These are phyloP conservation scores for Tokudaia tokunoshimensis DNA, from an alignment of 2,797 vertebrate genomes.

Conservation along the genomic window DNA sequence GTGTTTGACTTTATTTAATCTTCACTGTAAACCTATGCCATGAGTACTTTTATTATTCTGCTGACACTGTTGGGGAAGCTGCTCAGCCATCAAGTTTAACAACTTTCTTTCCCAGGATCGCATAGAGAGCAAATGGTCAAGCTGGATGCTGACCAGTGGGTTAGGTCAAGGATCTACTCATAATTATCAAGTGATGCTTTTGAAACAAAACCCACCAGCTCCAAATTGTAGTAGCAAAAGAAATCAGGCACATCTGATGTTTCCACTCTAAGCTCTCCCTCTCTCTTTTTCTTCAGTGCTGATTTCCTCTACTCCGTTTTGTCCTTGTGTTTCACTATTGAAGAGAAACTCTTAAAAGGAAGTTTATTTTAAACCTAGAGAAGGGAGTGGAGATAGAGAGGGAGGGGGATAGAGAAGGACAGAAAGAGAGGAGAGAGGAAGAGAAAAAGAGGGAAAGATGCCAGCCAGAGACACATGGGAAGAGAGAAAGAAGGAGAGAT, in stretches of 20 bases:
- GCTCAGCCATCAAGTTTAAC: not conserved
- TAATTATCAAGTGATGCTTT: not conserved
- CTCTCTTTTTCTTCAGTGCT: not conserved
- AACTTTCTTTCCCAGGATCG: not conserved
- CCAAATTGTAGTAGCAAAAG: not conserved
- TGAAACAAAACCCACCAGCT: not conserved
- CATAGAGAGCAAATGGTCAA: not conserved
- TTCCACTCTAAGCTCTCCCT: not conserved
- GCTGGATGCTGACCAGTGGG: not conserved
- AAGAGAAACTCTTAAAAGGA: not conserved
- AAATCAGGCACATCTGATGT: not conserved
- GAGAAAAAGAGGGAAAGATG: no score
- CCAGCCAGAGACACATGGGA: no score
- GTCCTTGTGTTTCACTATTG: not conserved
- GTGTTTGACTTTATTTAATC: conserved; percentile 51
- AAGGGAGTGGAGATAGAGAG: not conserved
- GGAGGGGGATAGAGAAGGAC: not conserved
- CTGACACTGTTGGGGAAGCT: not conserved
- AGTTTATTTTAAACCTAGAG: not conserved
- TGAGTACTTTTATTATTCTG: conserved; percentile 24
- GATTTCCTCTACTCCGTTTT: not conserved
- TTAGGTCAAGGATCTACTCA: not conserved
- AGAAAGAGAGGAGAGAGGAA: not conserved
- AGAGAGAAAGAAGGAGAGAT: no score
- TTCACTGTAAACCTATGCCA: not conserved